Base-by-base conservation (phyloP, 2,113 vertebrate genomes). In the Psilopsiagon aymara region DNA sequence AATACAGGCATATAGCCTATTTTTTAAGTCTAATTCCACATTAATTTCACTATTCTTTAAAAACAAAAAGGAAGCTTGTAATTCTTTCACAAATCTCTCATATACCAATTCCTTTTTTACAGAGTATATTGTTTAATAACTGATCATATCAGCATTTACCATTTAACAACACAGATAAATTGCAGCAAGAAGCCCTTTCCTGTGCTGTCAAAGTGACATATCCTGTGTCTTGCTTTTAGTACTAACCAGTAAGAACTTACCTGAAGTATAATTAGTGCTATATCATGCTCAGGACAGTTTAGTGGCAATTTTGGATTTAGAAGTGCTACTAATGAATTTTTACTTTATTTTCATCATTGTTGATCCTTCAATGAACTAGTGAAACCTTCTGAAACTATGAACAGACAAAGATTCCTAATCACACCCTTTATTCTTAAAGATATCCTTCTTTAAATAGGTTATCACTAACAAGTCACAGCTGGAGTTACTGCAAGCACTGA, bases 381-480 rank as follows among this genome's bases (percentile, higher is more conserved):
- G 24, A 97, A 98, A 91, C 70, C 78, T 93, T 78, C 79, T 46
- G 74, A 92, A 96, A 96, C 97, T 87, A 85, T 86, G 80, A 95
- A 96, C 95, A 39, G 39, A 39, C 39, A 97, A 97, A 97, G 91
- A 96, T 96, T 92, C 91, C 90, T 96, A 94, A 97, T 95, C 86
- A 94, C 77, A 94, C 93, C 90, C 92, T 96, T 97, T 95, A 95
- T 92, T 97, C 96, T 97, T 95, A 94, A 97, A 98, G 96, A 97
- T 97, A 95, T 96, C 95, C 95, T 95, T 97, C 93, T 98, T 98
- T 98, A 97, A 98, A 98, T 98, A 98, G 98, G 98, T 98, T 98
- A 98, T 98, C 94, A 94, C 97, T 98, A 98, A 98, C 98, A 97
- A 98, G 97, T 97, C 98, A 95, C 98, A 99, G 98, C 98, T 99